Conservation (phyloP, 2,888 invertebrate species). For the Ochlodes sylvanus region DNA sequence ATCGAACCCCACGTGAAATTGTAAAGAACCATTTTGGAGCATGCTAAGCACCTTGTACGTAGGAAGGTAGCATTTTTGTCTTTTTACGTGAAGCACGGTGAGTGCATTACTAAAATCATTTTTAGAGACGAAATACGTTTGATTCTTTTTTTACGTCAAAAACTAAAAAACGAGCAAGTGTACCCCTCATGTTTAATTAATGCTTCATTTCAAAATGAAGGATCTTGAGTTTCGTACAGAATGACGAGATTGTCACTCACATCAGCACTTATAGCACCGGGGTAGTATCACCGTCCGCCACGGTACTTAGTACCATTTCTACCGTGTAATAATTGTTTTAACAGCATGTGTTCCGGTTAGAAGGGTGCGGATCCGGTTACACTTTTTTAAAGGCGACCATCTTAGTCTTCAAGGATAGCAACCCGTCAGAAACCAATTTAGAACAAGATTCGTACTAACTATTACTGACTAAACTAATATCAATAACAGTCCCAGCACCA, state of each 20-base stretch:
- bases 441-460: too few relatives aligned
- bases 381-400: too few relatives aligned
- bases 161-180: background rate
- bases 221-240: background rate
- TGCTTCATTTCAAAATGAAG: background rate
- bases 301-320: too few relatives aligned
- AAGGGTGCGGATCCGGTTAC: too few relatives aligned
- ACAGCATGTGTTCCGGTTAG: too few relatives aligned
- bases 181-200: too few relatives aligned
- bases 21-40: conserved; percentile 12
- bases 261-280: background rate
- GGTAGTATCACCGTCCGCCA: too few relatives aligned
- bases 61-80: conserved; percentile 7
- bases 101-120: background rate
- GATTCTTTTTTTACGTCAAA: background rate
- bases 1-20: conserved; percentile 18
- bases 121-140: background rate
- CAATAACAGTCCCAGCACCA: too few relatives aligned
- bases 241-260: background rate
- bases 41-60: background rate
- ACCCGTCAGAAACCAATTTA: too few relatives aligned
- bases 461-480: too few relatives aligned
- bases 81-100: background rate
- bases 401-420: too few relatives aligned
- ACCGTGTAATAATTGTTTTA: too few relatives aligned